Base-by-base conservation (phyloP, 2,888 invertebrate species). In the Lissonota sp. region DNA sequence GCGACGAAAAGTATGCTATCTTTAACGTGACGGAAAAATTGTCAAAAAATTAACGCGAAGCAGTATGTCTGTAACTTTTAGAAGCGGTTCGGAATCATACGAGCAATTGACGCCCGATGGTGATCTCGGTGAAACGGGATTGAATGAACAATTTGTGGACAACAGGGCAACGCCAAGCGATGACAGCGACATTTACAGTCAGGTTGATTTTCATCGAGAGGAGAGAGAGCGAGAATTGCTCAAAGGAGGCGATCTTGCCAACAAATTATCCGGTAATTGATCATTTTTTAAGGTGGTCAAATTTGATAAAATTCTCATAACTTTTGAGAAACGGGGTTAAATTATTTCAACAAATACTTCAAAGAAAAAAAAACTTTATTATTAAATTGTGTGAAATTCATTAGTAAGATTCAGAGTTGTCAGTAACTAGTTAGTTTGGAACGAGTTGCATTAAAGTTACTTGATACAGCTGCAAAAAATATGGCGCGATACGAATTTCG, bases 121-220 rank as follows among this genome's bases (percentile, higher is more conserved):
- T 42, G 92, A 91, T 76, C 87, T 92, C 12, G 92, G 92, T 5
- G 92, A 92, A 3, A 89, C 90, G 0, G 91, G 88, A 10, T 71
- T 92, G 60, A 91, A 91, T 71, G 92, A 92, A 63, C 92, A 91
- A 42, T 92, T 91, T 62, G 88, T 88, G n/a, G 91, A 92, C 83
- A 91, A 91, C 79, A 86, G 92, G 72, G 92, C 92, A 0, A 92
- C 92, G 0, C 94, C 95, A 16, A 95, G 95, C 91, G 95, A 95
- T 91, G 95, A 96, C 88, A 95, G 95, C 87, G 95, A 95, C 90
- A 95, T 95, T 89, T 95, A 94, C 90, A 93, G 93, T 72, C 95
- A 95, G 90, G 94, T 95, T 85, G 95, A 95, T 86, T 94, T 94
- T 92, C 94, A 94, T 91, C 95, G 95, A 86, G 94, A 94, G 86